Evolutionary conservation across 2,113 vertebrate species (phyloP).

Genomic region (Myanophis thanlyinensis): DNA sequence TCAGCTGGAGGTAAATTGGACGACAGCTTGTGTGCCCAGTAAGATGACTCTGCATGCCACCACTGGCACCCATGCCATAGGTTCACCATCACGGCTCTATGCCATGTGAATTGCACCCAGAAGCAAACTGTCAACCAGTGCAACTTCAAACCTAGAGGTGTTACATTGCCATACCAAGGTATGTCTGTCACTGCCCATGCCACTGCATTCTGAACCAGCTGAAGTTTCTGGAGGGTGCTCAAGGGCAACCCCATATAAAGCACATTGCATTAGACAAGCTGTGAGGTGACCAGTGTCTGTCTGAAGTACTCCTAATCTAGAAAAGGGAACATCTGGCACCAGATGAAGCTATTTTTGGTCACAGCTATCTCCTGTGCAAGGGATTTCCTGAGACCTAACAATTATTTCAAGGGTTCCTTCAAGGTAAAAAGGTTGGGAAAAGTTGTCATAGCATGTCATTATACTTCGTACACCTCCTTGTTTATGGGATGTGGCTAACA

Average conservation of each 20-base stretch:
- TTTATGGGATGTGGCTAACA: neutral
- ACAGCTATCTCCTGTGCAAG: neutral
- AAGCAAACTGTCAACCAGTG: no score
- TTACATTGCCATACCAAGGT: neutral
- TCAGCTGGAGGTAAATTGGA: no score
- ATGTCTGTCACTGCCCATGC: neutral
- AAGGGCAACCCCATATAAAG: neutral
- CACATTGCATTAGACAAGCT: neutral
- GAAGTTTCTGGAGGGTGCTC: neutral
- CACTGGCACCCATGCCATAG: no score
- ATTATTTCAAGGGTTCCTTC: neutral
- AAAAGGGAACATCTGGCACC: neutral
- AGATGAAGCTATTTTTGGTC: neutral
- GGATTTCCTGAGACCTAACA: neutral
- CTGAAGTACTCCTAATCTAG: neutral
- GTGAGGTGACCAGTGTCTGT: neutral
- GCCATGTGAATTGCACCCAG: no score
- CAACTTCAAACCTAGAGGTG: no score
- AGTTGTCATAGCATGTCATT: neutral
- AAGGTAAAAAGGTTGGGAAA: neutral
- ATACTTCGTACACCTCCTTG: neutral
- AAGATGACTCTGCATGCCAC: no score
- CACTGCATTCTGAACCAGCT: neutral
- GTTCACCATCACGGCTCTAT: no score
- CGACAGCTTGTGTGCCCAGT: no score